phyloP scores from a whole-genome alignment of 2,113 vertebrate species.

The Orthochromis indermauri region DNA sequence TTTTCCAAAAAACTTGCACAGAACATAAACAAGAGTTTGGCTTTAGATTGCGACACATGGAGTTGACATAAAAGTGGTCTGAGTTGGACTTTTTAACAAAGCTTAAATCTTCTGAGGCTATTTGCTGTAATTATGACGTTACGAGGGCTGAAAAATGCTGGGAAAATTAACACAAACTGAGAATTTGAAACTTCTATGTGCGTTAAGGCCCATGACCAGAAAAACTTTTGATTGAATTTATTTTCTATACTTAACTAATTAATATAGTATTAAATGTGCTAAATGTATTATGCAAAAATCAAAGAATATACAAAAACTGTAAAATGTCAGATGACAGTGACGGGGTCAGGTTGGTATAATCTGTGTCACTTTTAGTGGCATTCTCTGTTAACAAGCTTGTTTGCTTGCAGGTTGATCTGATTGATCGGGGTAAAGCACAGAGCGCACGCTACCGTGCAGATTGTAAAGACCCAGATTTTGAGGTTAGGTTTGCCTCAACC shows the following conservation, averaged over 20 bases:
- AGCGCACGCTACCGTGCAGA: fast-evolving
- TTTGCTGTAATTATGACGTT: neutral
- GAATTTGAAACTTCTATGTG: neutral
- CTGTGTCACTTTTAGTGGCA: neutral
- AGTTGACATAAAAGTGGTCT: neutral
- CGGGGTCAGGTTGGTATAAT: neutral
- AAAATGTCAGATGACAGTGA: neutral
- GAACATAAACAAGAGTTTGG: neutral
- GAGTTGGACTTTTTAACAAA: neutral
- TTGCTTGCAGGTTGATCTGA: neutral
- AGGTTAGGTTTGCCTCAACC: neutral
- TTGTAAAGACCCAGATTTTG: neutral
- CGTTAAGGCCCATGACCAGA: neutral
- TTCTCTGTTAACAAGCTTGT: neutral
- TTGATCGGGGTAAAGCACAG: neutral
- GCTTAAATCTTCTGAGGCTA: neutral
- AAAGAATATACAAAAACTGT: neutral
- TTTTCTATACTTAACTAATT: neutral
- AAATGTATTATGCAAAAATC: neutral
- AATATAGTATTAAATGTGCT: neutral
- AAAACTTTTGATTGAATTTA: neutral
- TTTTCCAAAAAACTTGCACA: neutral
- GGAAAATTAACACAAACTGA: neutral
- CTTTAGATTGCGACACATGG: neutral
- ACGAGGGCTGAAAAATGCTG: neutral